Percentiles rank a stretch among this genome's conserved stretches.
Conservation (phyloP, 2,797 vertebrate genomes). For the Masticophis lateralis region DNA sequence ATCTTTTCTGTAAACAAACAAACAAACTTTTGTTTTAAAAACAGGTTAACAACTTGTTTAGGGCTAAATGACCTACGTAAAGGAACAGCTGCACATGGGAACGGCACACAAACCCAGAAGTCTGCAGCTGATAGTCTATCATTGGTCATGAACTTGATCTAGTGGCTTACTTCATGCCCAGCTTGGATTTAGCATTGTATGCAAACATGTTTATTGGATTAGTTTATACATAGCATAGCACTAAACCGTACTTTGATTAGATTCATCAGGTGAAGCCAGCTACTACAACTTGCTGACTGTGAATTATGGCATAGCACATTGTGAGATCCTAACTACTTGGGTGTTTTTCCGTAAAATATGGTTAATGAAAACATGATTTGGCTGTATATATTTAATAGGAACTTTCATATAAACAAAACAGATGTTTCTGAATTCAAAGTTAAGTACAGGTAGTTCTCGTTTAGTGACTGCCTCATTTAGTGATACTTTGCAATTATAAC, state of each 20-base stretch:
- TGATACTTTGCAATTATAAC: not conserved
- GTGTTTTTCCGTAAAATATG: not conserved
- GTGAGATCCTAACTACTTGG: not conserved
- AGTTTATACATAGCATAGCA: not conserved
- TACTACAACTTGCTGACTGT: not conserved
- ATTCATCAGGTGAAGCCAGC: not conserved
- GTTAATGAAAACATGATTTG: not conserved
- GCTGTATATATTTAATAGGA: not conserved
- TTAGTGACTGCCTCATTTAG: not conserved
- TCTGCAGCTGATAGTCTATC: not conserved
- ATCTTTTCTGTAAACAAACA: slow-evolving; percentile 83
- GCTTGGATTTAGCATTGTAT: not conserved
- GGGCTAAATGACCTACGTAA: not conserved
- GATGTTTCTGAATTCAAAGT: not conserved
- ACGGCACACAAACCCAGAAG: not conserved
- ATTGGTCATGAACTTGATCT: not conserved
- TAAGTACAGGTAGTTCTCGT: not conserved
- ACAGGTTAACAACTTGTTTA: not conserved
- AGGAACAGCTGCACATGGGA: not conserved
- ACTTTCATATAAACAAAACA: not conserved
- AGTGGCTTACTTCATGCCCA: not conserved
- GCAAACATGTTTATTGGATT: not conserved
- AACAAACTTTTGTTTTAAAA: not conserved
- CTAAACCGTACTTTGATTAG: not conserved
- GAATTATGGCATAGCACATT: not conserved